phyloP scores from a whole-genome alignment of 1,140 invertebrate species.

The Sycophila sp. region DNA sequence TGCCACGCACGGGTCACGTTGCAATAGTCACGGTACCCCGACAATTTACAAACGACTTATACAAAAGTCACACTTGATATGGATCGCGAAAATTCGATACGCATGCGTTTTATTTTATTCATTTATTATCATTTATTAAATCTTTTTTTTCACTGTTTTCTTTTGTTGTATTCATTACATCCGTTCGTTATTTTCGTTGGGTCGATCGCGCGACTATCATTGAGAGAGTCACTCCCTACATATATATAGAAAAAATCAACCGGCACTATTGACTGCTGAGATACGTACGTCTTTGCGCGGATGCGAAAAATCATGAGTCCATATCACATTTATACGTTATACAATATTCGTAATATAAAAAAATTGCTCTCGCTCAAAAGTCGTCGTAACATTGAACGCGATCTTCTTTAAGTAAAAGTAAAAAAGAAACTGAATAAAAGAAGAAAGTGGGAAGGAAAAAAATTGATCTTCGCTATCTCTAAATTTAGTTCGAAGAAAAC shows the following conservation, averaged over 20 bases:
- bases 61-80: too few species aligned
- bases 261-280: constrained; percentile 44
- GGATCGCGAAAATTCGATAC: not conserved
- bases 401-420: too few species aligned
- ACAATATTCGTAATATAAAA: constrained; percentile 21
- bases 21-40: constrained; percentile 1
- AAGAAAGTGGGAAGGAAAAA: too few species aligned
- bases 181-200: constrained; percentile 21
- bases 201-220: not conserved
- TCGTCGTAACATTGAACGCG: too few species aligned
- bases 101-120: too few species aligned
- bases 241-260: constrained; percentile 46
- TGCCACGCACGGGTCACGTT: constrained; percentile 44
- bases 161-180: not conserved
- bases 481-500: too few species aligned
- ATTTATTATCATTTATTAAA: too few species aligned
- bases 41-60: constrained; percentile 24
- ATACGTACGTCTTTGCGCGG: constrained; percentile 25
- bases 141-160: too few species aligned
- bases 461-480: too few species aligned
- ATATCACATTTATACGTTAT: constrained; percentile 38
- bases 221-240: constrained; percentile 52
- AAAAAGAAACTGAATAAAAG: too few species aligned
- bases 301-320: constrained; percentile 29
- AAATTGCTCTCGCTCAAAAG: constrained; percentile 6